A percentile compares a stretch with the other conserved stretches of the same genome.
Conservation (phyloP, 2,113 vertebrate genomes). For the Periophthalmus modestus region DNA sequence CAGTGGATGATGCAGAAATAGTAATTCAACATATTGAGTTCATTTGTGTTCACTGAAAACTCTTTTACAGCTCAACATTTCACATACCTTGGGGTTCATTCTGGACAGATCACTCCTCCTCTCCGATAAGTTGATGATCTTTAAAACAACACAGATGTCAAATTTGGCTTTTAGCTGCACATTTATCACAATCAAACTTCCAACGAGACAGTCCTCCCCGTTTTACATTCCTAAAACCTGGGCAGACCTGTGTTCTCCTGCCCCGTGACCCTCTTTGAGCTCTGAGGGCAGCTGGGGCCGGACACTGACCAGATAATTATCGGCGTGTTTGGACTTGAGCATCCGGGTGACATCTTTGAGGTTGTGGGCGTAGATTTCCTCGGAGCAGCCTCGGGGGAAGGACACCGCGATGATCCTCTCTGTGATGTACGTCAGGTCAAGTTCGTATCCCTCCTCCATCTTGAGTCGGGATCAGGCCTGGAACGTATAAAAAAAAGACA, state of each 20-base stretch:
- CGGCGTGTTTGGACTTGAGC: conserved; percentile 95
- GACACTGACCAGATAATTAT: conserved; percentile 91
- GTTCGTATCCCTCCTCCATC: conserved; percentile 92
- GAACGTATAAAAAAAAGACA: not conserved
- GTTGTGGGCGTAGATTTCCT: conserved; percentile 88
- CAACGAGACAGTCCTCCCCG: conserved; percentile 15
- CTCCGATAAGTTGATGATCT: conserved; percentile 96
- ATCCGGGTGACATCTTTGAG: conserved; percentile 91
- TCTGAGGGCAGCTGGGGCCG: not conserved
- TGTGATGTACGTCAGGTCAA: conserved; percentile 95
- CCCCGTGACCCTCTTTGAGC: conserved; percentile 21
- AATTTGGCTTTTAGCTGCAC: not conserved
- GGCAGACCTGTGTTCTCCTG: conserved; percentile 7
- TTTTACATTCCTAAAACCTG: conserved; percentile 20
- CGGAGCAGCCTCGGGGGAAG: conserved; percentile 86
- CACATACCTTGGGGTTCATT: conserved; percentile 91
- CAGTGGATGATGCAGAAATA: too few species aligned
- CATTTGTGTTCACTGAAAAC: too few species aligned
- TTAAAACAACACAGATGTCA: conserved; percentile 40
- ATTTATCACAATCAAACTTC: not conserved
- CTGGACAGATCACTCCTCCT: conserved; percentile 88
- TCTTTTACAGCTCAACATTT: not conserved
- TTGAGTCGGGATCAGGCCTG: conserved; percentile 40
- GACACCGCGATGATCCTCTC: conserved; percentile 94
- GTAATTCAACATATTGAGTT: too few species aligned